Conservation (phyloP, 2,113 vertebrate genomes). For the Cygnus buccinator region DNA sequence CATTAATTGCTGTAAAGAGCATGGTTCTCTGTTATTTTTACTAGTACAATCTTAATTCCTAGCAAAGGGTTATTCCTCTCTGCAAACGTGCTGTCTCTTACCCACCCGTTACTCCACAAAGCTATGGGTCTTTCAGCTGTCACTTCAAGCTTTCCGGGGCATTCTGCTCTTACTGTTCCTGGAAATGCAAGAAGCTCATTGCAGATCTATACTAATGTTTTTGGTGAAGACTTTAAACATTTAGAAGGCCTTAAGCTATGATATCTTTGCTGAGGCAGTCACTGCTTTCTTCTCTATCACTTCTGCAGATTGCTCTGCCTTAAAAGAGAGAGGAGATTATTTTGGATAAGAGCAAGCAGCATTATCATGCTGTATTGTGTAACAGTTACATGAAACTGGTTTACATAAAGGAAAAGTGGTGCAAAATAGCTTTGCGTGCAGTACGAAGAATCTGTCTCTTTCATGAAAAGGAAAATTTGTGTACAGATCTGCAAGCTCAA, state of each 20-base stretch:
- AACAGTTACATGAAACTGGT: background rate
- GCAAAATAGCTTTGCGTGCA: background rate
- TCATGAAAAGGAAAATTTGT: background rate
- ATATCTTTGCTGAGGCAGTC: background rate
- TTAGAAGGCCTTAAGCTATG: background rate
- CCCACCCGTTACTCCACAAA: background rate
- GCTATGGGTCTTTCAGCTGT: background rate
- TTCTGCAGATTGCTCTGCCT: background rate
- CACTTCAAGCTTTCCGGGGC: background rate
- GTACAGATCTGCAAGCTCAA: background rate
- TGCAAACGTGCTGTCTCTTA: background rate
- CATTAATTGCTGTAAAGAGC: background rate
- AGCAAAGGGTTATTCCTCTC: background rate
- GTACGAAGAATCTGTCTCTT: background rate
- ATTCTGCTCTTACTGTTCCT: background rate
- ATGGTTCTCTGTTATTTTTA: background rate
- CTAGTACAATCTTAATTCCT: background rate
- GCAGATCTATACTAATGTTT: background rate
- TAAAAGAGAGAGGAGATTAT: background rate
- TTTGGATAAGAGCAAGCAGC: background rate
- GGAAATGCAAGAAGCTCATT: fast-evolving
- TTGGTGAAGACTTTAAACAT: background rate
- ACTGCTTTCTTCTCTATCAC: background rate
- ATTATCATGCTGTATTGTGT: background rate
- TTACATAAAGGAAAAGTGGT: background rate